phyloP scores from a whole-genome alignment of 2,113 vertebrate species.

The Polypterus bichir region DNA sequence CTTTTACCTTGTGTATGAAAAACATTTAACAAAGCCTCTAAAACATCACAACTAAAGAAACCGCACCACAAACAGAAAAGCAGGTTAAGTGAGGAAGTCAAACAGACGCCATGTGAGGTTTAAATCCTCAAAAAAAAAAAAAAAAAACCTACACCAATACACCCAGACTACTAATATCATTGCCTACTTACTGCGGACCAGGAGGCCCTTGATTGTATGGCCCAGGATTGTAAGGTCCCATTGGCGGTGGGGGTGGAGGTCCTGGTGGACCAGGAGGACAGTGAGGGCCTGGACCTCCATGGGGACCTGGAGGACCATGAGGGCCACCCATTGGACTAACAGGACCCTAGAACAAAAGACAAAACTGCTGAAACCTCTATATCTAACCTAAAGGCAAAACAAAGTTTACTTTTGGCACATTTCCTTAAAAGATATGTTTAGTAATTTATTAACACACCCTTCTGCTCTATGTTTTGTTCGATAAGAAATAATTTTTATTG shows the following conservation, averaged over 20 bases:
- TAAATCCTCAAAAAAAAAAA: not conserved
- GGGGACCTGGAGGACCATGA: constrained; percentile 87
- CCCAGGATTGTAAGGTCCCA: constrained; percentile 94
- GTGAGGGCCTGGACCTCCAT: constrained; percentile 79
- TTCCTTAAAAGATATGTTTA: too few relatives aligned
- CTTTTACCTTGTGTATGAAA: too few relatives aligned
- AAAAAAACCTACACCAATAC: not conserved
- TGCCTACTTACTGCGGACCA: constrained; percentile 79
- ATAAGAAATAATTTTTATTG: too few relatives aligned
- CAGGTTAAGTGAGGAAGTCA: too few relatives aligned
- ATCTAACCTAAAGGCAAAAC: too few relatives aligned
- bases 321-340: constrained; percentile 88
- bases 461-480: too few relatives aligned
- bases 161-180: not conserved
- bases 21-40: too few relatives aligned
- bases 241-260: constrained; percentile 82
- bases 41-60: too few relatives aligned
- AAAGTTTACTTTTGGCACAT: too few relatives aligned
- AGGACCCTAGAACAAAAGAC: constrained; percentile 57
- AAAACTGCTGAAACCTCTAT: not conserved
- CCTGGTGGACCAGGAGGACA: constrained; percentile 81
- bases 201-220: constrained; percentile 93
- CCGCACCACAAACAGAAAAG: too few relatives aligned
- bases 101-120: too few relatives aligned
- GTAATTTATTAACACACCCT: too few relatives aligned